Evolutionary conservation across 2,888 invertebrate species (phyloP).

Genomic region (Hyalella azteca): DNA sequence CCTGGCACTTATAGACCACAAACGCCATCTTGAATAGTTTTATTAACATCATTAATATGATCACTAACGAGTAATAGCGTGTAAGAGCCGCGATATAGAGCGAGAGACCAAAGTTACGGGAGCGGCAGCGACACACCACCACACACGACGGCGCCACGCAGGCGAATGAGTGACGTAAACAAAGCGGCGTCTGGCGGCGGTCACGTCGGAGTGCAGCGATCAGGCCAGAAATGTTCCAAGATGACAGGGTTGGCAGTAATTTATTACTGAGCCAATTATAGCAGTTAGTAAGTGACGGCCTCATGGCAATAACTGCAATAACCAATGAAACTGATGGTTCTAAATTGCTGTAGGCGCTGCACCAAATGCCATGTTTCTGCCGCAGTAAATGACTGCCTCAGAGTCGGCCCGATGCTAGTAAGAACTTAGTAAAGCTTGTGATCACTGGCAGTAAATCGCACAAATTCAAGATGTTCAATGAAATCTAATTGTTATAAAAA

Average conservation of each 20-base stretch:
- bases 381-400: background rate
- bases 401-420: no score
- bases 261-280: conserved; percentile 7
- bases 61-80: background rate
- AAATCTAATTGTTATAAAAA: no score
- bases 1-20: background rate
- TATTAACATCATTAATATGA: background rate
- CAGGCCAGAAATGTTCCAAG: background rate
- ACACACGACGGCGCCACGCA: background rate
- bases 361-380: background rate
- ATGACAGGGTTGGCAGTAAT: conserved; percentile 16
- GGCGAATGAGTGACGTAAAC: conserved; percentile 35
- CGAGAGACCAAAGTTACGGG: background rate
- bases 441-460: no score
- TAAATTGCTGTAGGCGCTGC: background rate
- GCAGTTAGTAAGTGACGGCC: conserved; percentile 32
- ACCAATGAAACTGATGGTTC: conserved; percentile 26
- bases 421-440: no score
- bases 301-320: conserved; percentile 27
- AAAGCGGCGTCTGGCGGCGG: background rate
- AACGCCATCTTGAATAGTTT: background rate
- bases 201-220: background rate
- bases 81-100: background rate
- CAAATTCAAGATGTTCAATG: no score
- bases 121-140: background rate